These are phyloP conservation scores for Pterostichus madidus DNA, from an alignment of 2,888 invertebrate species.

Conservation along the genomic window DNA sequence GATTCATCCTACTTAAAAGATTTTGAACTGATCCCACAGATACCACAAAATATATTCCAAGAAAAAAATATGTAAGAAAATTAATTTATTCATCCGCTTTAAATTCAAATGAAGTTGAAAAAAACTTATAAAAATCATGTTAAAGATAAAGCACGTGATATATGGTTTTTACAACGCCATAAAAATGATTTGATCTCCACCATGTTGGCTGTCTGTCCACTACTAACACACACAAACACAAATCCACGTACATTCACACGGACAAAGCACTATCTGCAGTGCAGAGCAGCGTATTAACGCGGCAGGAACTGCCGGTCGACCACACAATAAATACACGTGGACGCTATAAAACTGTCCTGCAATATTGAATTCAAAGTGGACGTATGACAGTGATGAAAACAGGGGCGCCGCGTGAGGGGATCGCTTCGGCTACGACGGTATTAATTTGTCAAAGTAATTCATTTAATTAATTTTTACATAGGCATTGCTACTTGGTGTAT, in stretches of 20 bases:
- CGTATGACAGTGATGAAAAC: constrained; percentile 35
- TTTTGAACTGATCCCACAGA: no score
- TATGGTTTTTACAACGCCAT: constrained; percentile 57
- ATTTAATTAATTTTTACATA: no score
- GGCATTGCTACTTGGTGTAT: no score
- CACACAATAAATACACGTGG: constrained; percentile 57
- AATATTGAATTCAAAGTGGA: constrained; percentile 57
- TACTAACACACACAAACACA: neutral
- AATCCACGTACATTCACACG: neutral
- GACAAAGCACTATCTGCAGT: no score
- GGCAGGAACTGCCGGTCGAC: constrained; percentile 12
- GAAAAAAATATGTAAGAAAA: neutral
- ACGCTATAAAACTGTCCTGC: constrained; percentile 52
- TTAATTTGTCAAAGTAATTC: no score
- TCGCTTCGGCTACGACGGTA: no score
- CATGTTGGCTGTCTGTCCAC: neutral
- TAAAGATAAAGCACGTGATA: constrained; percentile 50
- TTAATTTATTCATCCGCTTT: constrained; percentile 11
- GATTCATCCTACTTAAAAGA: no score
- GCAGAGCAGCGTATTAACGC: constrained; percentile 38
- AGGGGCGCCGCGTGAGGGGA: constrained; percentile 9
- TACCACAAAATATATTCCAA: no score
- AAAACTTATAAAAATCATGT: constrained; percentile 60
- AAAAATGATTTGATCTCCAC: constrained; percentile 57
- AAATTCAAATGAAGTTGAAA: constrained; percentile 49